Percentiles rank a stretch among this genome's conserved stretches.
These are phyloP conservation scores for Aurelia sp. DNA, from an alignment of 30 jellyfish, hydroid and myxozoan genomes.

Conservation along the genomic window DNA sequence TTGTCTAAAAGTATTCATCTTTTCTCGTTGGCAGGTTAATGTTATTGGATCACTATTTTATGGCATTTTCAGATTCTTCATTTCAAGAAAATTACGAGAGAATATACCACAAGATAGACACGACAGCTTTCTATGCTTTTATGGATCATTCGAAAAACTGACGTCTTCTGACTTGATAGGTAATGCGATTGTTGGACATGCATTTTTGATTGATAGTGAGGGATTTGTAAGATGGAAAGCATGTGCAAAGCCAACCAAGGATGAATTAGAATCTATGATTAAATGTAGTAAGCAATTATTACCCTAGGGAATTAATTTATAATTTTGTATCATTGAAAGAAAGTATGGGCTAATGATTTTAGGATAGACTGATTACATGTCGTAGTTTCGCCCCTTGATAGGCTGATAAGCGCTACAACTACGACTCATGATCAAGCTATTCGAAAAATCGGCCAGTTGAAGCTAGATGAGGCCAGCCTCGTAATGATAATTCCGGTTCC, in stretches of 20 bases:
- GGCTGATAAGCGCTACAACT: too few relatives aligned
- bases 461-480: too few relatives aligned
- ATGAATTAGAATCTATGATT: constrained; percentile 33
- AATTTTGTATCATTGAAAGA: too few relatives aligned
- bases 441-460: too few relatives aligned
- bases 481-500: too few relatives aligned
- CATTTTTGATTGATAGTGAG: constrained; percentile 40
- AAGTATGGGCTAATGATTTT: too few relatives aligned
- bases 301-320: not conserved
- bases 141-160: constrained; percentile 21
- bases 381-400: too few relatives aligned
- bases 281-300: constrained; percentile 16
- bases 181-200: constrained; percentile 60
- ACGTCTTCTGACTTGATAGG: constrained; percentile 24
- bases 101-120: constrained; percentile 38
- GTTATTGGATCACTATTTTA: constrained; percentile 37
- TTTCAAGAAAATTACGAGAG: constrained; percentile 6
- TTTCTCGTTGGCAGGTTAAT: constrained; percentile 38
- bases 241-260: constrained; percentile 57
- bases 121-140: constrained; percentile 38
- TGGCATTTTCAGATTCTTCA: constrained; percentile 39
- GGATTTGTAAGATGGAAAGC: constrained; percentile 73
- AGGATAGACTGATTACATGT: too few relatives aligned
- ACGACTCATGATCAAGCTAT: too few relatives aligned
- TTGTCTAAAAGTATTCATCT: not conserved